Evolutionary conservation across 2,797 vertebrate species (phyloP).

Genomic region (Mastacembelus armatus): DNA sequence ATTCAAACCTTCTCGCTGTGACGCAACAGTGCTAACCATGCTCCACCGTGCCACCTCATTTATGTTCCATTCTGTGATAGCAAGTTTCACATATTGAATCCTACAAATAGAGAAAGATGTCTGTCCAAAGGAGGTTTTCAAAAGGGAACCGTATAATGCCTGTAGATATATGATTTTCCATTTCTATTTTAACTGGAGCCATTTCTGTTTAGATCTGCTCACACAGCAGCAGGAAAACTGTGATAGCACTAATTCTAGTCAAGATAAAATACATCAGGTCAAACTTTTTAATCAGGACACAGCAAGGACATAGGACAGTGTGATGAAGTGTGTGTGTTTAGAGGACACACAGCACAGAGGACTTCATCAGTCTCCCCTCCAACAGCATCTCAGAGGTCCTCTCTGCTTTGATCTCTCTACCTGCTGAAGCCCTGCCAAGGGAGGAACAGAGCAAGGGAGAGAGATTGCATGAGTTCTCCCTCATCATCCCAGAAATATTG

Average conservation of each 20-base stretch:
- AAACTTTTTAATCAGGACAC: conserved; percentile 82
- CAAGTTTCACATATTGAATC: conserved; percentile 35
- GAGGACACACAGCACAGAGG: conserved; percentile 75
- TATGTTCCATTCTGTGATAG: conserved; percentile 20
- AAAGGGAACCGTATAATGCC: conserved; percentile 10
- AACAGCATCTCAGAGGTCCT: conserved; percentile 79
- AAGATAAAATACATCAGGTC: conserved; percentile 73
- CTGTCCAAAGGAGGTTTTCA: conserved; percentile 17
- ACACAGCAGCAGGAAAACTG: conserved; percentile 23
- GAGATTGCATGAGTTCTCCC: conserved; percentile 75
- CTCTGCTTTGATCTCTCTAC: conserved; percentile 80
- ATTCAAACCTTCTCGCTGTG: no score
- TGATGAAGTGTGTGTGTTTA: conserved; percentile 80
- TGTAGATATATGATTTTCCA: conserved; percentile 6
- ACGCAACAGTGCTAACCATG: no score
- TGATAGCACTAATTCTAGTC: conserved; percentile 66
- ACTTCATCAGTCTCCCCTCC: conserved; percentile 80
- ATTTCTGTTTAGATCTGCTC: conserved; percentile 36
- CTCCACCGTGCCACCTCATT: no score
- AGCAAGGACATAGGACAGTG: conserved; percentile 75
- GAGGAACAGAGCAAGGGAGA: conserved; percentile 61
- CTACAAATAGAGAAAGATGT: conserved; percentile 9
- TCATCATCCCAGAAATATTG: conserved; percentile 84
- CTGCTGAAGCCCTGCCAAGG: conserved; percentile 80
- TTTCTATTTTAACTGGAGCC: conserved; percentile 14